A percentile compares a stretch with the other conserved stretches of the same genome.
Evolutionary conservation across 2,888 invertebrate genomes (phyloP).

Genomic region (Oxytorus armatus): DNA sequence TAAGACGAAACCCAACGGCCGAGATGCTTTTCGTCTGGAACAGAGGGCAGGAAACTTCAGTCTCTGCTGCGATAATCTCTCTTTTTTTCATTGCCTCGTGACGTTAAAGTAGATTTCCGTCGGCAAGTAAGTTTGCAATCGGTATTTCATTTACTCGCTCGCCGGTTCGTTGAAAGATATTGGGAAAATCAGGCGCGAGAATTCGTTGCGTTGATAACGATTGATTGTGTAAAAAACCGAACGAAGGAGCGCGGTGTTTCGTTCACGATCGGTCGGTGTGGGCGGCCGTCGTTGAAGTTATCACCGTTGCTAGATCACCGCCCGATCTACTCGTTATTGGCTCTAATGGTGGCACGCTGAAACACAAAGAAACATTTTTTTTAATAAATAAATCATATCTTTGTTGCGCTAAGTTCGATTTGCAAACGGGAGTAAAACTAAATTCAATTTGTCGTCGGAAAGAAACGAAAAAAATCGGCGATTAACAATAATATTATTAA

Average conservation of each 20-base stretch:
- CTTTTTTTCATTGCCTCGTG: background rate
- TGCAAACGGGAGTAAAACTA: too few relatives aligned
- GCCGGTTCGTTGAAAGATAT: background rate
- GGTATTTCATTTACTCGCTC: constrained; percentile 41
- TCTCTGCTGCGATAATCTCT: constrained; percentile 9
- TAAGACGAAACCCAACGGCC: too few relatives aligned
- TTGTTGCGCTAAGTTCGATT: too few relatives aligned
- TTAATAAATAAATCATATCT: too few relatives aligned
- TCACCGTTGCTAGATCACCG: constrained; percentile 83
- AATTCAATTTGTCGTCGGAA: too few relatives aligned
- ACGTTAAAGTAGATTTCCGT: constrained; percentile 70
- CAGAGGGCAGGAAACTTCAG: constrained; percentile 69
- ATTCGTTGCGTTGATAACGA: constrained; percentile 12
- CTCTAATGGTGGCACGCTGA: constrained; percentile 87
- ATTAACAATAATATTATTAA: too few relatives aligned
- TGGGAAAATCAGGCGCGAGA: constrained; percentile 49
- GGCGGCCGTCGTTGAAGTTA: constrained; percentile 85
- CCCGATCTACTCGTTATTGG: constrained; percentile 85
- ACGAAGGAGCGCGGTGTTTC: constrained; percentile 7
- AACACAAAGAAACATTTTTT: constrained; percentile 69
- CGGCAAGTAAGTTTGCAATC: constrained; percentile 64
- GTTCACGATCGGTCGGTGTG: constrained; percentile 77
- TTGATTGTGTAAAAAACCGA: constrained; percentile 29
- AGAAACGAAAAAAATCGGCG: too few relatives aligned
- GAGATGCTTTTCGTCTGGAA: too few relatives aligned